Evolutionary conservation across 2,113 vertebrate genomes (phyloP).

Genomic region (Pelobates fuscus): DNA sequence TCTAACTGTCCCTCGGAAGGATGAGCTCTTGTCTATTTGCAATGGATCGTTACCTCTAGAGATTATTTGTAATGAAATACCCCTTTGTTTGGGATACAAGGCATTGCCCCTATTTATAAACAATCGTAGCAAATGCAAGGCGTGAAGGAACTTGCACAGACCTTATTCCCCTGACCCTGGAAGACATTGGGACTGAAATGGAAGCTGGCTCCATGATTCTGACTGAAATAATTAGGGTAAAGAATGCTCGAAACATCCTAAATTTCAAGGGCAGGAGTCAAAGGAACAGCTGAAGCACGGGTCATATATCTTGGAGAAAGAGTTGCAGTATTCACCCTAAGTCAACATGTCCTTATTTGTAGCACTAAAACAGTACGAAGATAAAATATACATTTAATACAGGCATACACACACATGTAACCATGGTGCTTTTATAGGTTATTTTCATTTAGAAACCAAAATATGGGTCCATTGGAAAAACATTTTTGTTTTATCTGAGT

Average conservation of each 20-base stretch:
- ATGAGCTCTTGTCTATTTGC: constrained; percentile 42
- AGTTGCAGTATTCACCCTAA: too few species aligned
- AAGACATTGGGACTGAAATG: background rate
- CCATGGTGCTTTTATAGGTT: too few species aligned
- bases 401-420: too few species aligned
- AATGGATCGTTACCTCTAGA: background rate
- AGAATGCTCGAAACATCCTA: constrained; percentile 11
- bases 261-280: constrained; percentile 11
- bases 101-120: constrained; percentile 17
- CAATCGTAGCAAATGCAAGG: constrained; percentile 29
- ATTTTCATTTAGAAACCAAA: too few species aligned
- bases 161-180: constrained; percentile 1
- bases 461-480: too few species aligned
- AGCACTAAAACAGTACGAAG: too few species aligned
- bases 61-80: constrained; percentile 36
- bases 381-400: too few species aligned
- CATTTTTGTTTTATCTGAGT: too few species aligned
- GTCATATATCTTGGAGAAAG: too few species aligned
- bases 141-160: constrained; percentile 8
- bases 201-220: constrained; percentile 8
- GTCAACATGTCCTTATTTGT: too few species aligned
- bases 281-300: constrained; percentile 32
- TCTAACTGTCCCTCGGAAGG: constrained; percentile 39
- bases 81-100: constrained; percentile 16
- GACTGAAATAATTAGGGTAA: constrained; percentile 36